These are phyloP conservation scores for Halichoeres trimaculatus DNA, from an alignment of 2,113 vertebrate species.

Conservation along the genomic window DNA sequence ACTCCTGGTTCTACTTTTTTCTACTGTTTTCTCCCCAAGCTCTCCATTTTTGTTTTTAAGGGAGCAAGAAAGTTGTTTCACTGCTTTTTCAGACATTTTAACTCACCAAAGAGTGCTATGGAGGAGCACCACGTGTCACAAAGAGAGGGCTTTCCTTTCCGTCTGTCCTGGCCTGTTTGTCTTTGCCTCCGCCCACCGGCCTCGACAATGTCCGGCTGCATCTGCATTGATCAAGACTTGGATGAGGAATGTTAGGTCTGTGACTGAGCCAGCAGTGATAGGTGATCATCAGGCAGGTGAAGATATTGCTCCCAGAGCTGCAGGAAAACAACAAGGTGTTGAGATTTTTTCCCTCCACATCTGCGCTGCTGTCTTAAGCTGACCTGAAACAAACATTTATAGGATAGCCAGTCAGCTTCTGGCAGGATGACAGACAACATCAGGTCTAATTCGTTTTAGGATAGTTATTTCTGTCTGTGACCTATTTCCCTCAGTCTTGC, in stretches of 20 bases:
- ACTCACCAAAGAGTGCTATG: constrained; percentile 74
- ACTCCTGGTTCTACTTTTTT: constrained; percentile 20
- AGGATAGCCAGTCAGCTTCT: too few relatives aligned
- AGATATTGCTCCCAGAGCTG: background rate
- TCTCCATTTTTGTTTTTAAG: constrained; percentile 53
- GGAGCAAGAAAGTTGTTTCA: constrained; percentile 18
- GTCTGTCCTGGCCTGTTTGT: constrained; percentile 42
- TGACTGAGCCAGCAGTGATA: constrained; percentile 1
- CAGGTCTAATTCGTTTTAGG: too few relatives aligned
- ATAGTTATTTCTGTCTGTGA: too few relatives aligned
- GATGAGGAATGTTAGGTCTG: constrained; percentile 6
- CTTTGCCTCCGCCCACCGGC: constrained; percentile 60
- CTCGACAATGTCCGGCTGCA: background rate
- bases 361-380: background rate
- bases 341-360: too few relatives aligned
- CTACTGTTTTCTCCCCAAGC: background rate
- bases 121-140: constrained; percentile 79
- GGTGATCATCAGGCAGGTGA: background rate
- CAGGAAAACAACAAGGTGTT: constrained; percentile 16
- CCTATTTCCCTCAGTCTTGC: too few relatives aligned
- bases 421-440: too few relatives aligned
- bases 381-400: too few relatives aligned
- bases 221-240: constrained; percentile 16
- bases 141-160: constrained; percentile 36
- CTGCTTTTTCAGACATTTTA: constrained; percentile 52